Evolutionary conservation across 2,888 invertebrate species (phyloP), one percentile per base, ranked within the genome.

Genomic region (Metacarcinus magister): DNA sequence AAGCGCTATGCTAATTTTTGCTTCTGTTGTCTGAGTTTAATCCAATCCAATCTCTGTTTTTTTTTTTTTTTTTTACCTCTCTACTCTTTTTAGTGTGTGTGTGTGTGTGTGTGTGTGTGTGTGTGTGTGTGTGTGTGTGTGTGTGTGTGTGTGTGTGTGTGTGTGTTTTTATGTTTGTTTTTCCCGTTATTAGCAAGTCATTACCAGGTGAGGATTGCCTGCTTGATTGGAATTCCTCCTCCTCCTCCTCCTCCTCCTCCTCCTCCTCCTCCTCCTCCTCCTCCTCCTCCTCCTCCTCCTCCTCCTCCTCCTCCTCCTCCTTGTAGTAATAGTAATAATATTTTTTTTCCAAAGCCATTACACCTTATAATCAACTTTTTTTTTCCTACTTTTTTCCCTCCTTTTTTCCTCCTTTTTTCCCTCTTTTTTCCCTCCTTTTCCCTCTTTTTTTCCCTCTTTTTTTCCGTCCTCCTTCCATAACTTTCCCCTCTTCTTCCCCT

Each of bases 141-240:
- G 82, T 82, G n/a, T n/a, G n/a, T n/a, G n/a, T n/a, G n/a, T n/a
- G 82, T 82, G 82, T 82, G 82, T 82, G 82, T 82, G 28, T 82
- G 82, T 82, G 28, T 32, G 82, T 82, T 8, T 82, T 32, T 82
- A 10, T 82, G 82, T 82, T 5, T 32, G 28, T 8, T 82, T 32
- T 32, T 5, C 32, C 32, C 32, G 75, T 82, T 32, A 10, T 32
- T 32, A n/a, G 67, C n/a, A 8, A 7, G 67, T 82, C 32, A 32
- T 82, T 82, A 82, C 23, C 75, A 82, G 82, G 32, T 67, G 23
- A 32, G 82, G 32, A 7, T 82, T 23, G 28, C 13, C 32, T 75
- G 13, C 28, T 28, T 82, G 28, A 82, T 82, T 82, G 32, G 8
- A 32, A 82, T 82, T 32, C 28, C 82, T 32, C 0, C 2, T 10